These are phyloP conservation scores for Tyrannus savana DNA, from an alignment of 2,113 vertebrate genomes.

Conservation along the genomic window DNA sequence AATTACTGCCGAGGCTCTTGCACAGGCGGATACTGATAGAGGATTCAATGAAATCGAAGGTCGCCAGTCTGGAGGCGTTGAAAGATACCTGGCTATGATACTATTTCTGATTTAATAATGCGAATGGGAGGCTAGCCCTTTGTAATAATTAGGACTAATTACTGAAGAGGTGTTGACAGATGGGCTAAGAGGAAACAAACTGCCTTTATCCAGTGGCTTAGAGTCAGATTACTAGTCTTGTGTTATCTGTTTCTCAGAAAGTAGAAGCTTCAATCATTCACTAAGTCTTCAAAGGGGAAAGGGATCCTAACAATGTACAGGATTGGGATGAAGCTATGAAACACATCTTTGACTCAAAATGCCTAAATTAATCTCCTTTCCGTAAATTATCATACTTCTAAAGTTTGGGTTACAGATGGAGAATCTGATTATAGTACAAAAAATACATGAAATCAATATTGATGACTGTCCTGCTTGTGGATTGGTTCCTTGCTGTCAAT, in stretches of 20 bases:
- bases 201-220: constrained; percentile 99
- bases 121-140: constrained; percentile 97
- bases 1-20: constrained; percentile 78
- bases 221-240: constrained; percentile 98
- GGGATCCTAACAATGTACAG: constrained; percentile 76
- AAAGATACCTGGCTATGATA: constrained; percentile 93
- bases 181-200: constrained; percentile 97
- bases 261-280: constrained; percentile 88
- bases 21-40: constrained; percentile 86
- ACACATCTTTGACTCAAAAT: constrained; percentile 78
- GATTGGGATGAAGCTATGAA: constrained; percentile 80
- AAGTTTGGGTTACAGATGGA: constrained; percentile 73
- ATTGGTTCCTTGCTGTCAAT: background rate
- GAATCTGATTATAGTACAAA: constrained; percentile 53
- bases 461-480: background rate
- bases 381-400: constrained; percentile 78
- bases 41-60: constrained; percentile 98
- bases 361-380: constrained; percentile 79
- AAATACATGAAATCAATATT: background rate
- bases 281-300: constrained; percentile 85
- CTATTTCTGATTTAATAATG: constrained; percentile 99
- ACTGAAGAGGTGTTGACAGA: constrained; percentile 99
- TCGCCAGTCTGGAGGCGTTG: constrained; percentile 89
- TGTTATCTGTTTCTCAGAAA: constrained; percentile 95
- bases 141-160: constrained; percentile 99